Base-by-base conservation (phyloP, 1,140 invertebrate species). In the Drosophila melanogaster region DNA sequence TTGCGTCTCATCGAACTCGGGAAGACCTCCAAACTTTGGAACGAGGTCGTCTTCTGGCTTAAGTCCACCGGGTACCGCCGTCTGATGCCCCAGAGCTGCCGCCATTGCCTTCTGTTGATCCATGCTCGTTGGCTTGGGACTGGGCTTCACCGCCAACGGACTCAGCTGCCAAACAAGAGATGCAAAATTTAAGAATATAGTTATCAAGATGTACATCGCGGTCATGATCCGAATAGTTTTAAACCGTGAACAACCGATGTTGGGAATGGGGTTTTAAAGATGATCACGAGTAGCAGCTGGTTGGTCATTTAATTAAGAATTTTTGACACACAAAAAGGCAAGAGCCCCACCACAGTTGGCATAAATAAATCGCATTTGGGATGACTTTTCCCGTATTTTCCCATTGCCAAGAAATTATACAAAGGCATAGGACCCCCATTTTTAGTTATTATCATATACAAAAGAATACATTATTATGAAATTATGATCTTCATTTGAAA, bases 71-170 rank as follows among this genome's bases (percentile, higher is more conserved):
- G 41, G 14, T 33, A 30, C 49, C 51, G 58, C 15, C 47, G 37
- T 49, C 24, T 37, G 40, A 35, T 43, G 64, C 38, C 44, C 64
- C 55, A 81, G 30, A 46, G 81, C 61, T 24, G 77, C 44, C 17
- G 50, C 53, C 22, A 80, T n/a, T 26, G 76, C 56, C 57, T 84
- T 84, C 14, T 85, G 81, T 26, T 86, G 78, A 2, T 87, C 79
- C 65, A 78, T 61, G 51, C 50, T 72, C 22, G 67, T 41, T 44
- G 60, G 60, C 46, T 44, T 69, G n/a, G 66, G 47, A 59, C 47
- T 62, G n/a, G 76, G 47, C 71, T 87, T 86, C 15, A 86, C 71
- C 12, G 76, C 71, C 71, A 87, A 57, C 24, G 84, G 84, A 70
- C 67, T 87, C n/a, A 87, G 58, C 84, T 84, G 57, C 3, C 72